Conservation (phyloP, 2,797 vertebrate species). For the Sebastes wilsoni region DNA sequence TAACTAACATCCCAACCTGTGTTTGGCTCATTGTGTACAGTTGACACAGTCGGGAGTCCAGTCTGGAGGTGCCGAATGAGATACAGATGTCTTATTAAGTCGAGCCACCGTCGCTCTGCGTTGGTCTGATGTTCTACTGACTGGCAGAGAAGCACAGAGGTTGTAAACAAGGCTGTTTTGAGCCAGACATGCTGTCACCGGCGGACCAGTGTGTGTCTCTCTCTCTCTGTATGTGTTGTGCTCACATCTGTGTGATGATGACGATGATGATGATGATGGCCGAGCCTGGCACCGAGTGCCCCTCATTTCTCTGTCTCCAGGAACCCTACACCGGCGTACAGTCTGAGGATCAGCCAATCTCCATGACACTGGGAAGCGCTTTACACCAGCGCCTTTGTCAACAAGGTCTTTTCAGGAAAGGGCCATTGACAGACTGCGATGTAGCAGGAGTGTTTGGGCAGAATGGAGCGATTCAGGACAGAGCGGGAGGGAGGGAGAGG, state of each 20-base stretch:
- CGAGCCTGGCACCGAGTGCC: slow-evolving; percentile 14
- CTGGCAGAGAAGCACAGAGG: slow-evolving; percentile 28
- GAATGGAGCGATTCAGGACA: slow-evolving; percentile 68
- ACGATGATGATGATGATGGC: slow-evolving; percentile 18
- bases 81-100: slow-evolving; percentile 53
- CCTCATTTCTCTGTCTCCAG: slow-evolving; percentile 32
- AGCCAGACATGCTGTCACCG: slow-evolving; percentile 65
- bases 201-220: slow-evolving; percentile 13
- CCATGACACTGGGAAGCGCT: slow-evolving; percentile 64
- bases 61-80: slow-evolving; percentile 49
- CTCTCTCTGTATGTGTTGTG: slow-evolving; percentile 10
- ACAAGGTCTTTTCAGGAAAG: slow-evolving; percentile 61
- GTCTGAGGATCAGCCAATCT: slow-evolving; percentile 44
- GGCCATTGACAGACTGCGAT: slow-evolving; percentile 67
- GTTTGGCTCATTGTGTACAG: slow-evolving; percentile 44
- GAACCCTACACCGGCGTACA: slow-evolving; percentile 53
- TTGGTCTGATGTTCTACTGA: slow-evolving; percentile 23
- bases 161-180: slow-evolving; percentile 50
- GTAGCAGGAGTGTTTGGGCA: slow-evolving; percentile 65
- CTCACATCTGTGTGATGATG: slow-evolving; percentile 35
- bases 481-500: slow-evolving; percentile 39
- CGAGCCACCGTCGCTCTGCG: background rate
- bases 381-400: slow-evolving; percentile 74
- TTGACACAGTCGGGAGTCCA: slow-evolving; percentile 42
- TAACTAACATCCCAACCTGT: slow-evolving; percentile 33